Conservation (phyloP, 2,888 invertebrate genomes). For the Drosophila seclusa region DNA sequence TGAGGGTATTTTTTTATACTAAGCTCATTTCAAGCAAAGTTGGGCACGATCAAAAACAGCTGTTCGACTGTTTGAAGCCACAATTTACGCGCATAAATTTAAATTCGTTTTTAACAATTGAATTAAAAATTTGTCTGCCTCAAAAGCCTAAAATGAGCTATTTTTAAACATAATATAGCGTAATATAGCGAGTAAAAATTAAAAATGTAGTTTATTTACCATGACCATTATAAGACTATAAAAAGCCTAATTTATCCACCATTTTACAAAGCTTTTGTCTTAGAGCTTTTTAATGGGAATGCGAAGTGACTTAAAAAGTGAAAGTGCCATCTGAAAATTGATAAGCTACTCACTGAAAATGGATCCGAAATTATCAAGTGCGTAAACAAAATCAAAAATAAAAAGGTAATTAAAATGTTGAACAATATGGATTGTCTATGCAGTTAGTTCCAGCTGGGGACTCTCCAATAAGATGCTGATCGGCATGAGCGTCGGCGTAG, state of each 20-base stretch:
- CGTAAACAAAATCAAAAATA: not conserved
- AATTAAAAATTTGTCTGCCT: not conserved
- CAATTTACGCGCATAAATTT: not conserved
- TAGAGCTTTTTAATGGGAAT: conserved; percentile 5
- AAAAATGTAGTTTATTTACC: not conserved
- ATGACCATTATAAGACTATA: not conserved
- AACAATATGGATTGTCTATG: too few species aligned
- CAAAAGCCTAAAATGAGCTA: fast-evolving
- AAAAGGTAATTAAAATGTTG: not conserved
- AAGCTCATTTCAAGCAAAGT: not conserved
- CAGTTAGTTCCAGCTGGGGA: conserved; percentile 21
- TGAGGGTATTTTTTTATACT: not conserved
- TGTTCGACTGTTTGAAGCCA: not conserved
- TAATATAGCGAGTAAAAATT: not conserved
- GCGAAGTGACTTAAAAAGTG: conserved; percentile 3
- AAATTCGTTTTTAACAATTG: not conserved
- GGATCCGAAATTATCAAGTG: conserved; percentile 11
- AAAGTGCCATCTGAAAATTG: not conserved
- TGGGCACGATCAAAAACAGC: conserved; percentile 16
- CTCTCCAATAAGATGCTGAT: conserved; percentile 38
- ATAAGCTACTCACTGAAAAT: conserved; percentile 14
- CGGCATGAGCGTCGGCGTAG: conserved; percentile 68
- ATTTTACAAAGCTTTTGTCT: conserved; percentile 23
- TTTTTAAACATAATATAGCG: not conserved
- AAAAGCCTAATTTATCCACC: not conserved